Conservation (phyloP, 1,140 invertebrate genomes). For the Elymnias hypermnestra region DNA sequence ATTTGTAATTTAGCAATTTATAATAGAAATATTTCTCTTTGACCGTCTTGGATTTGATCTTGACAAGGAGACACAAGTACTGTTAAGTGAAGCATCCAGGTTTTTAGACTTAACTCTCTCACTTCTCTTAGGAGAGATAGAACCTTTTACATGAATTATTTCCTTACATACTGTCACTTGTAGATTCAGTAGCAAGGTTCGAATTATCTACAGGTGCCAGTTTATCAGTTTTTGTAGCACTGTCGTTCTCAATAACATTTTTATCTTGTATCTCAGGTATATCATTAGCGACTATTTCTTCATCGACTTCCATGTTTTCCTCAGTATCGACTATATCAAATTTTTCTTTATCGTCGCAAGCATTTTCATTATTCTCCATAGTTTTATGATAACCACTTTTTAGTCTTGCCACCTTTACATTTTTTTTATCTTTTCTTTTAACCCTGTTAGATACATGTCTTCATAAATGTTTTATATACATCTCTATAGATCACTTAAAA, state of each 20-base stretch:
- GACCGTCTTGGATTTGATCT: constrained; percentile 35
- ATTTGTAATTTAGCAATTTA: constrained; percentile 33
- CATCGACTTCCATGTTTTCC: constrained; percentile 20
- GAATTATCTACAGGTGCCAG: too few relatives aligned
- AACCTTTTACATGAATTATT: too few relatives aligned
- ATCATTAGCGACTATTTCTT: too few relatives aligned
- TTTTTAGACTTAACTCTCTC: constrained; percentile 29
- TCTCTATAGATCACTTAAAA: too few relatives aligned
- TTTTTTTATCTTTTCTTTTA: constrained; percentile 59
- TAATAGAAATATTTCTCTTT: constrained; percentile 35
- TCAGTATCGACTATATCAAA: constrained; percentile 14
- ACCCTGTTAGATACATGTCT: too few relatives aligned
- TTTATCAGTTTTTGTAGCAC: too few relatives aligned
- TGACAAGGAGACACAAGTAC: constrained; percentile 32
- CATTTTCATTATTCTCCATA: constrained; percentile 8
- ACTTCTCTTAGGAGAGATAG: constrained; percentile 24
- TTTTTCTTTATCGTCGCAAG: constrained; percentile 1
- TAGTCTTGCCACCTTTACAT: constrained; percentile 36
- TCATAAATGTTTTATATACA: too few relatives aligned
- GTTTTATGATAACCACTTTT: constrained; percentile 6
- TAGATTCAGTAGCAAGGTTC: too few relatives aligned
- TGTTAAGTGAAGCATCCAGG: constrained; percentile 30
- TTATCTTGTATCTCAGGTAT: too few relatives aligned
- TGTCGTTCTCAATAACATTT: too few relatives aligned
- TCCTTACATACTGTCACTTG: too few relatives aligned